Conservation (phyloP, 2,113 vertebrate species). For the Daboia siamensis region DNA sequence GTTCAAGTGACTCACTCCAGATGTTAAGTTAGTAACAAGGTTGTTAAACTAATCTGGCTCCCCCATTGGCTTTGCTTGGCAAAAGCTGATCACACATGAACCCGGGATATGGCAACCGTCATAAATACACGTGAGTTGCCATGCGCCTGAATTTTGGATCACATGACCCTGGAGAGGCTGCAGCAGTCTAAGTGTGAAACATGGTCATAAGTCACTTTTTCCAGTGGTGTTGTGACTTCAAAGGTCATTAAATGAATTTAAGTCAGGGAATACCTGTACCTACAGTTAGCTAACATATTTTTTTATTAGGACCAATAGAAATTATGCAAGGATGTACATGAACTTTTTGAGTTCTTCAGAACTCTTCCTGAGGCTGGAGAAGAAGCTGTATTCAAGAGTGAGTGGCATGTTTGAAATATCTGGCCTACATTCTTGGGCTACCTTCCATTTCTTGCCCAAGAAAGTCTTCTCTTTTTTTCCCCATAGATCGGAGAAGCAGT, state of each 20-base stretch:
- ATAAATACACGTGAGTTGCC: no score
- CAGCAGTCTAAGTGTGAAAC: no score
- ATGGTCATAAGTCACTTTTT: background rate
- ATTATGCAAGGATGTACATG: background rate
- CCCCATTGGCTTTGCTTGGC: background rate
- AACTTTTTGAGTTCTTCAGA: background rate
- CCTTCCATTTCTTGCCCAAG: background rate
- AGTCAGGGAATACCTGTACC: background rate
- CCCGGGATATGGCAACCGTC: no score
- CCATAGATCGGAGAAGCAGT: background rate
- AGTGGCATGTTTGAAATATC: background rate
- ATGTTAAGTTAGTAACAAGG: background rate
- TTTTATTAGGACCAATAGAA: background rate
- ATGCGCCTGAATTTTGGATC: no score
- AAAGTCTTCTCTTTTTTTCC: background rate
- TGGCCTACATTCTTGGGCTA: background rate
- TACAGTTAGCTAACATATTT: background rate
- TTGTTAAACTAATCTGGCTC: background rate
- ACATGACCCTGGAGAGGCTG: no score
- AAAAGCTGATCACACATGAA: no score
- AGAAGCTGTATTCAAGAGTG: background rate
- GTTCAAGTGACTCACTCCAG: no score
- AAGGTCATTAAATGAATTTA: background rate
- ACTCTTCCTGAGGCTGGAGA: background rate
- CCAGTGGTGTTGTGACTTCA: background rate